Base-by-base conservation (phyloP, 2,888 invertebrate genomes). In the Ferrisia virgata region DNA sequence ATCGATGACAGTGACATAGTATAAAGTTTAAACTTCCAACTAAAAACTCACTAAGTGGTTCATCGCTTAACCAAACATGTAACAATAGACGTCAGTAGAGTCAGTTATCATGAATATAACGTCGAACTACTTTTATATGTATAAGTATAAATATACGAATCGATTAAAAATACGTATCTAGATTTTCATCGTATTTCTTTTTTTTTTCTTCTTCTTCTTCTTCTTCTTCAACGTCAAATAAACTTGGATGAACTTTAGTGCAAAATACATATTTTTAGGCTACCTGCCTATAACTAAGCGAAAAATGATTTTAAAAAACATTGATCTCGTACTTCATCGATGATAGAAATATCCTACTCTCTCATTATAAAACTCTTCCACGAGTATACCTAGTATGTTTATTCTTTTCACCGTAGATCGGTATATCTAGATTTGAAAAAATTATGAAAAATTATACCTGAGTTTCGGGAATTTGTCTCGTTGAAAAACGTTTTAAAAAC, bases 401-500 rank as follows among this genome's bases (percentile, higher is more conserved):
- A n/a, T n/a, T n/a, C n/a, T n/a, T n/a, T n/a, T n/a, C n/a, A n/a
- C n/a, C n/a, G n/a, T n/a, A n/a, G n/a, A n/a, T n/a, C n/a, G n/a
- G n/a, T n/a, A n/a, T n/a, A n/a, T n/a, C n/a, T n/a, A n/a, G n/a
- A n/a, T n/a, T n/a, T n/a, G n/a, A n/a, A n/a, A 64, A 28, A 28
- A 28, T 18, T 0, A 36, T 2, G 33, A 36, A 36, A 31, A 79
- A 25, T 13, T 53, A 82, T 88, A 94, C 92, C 90, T 96, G 95
- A 83, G 95, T 92, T 88, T 96, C 94, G 85, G 95, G 94, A 88
- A 95, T 94, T 89, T 97, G 96, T 78, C 97, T 91, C 6, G 97
- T 97, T 28, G 97, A 96, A 90, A 98, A 98, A 87, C 96, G 92
- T 89, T 96, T 95, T 87, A 98, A 91, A 89, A 98, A 98, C 79